Base-by-base conservation (phyloP, 1,140 invertebrate genomes). In the Leptonema lineaticorne region DNA sequence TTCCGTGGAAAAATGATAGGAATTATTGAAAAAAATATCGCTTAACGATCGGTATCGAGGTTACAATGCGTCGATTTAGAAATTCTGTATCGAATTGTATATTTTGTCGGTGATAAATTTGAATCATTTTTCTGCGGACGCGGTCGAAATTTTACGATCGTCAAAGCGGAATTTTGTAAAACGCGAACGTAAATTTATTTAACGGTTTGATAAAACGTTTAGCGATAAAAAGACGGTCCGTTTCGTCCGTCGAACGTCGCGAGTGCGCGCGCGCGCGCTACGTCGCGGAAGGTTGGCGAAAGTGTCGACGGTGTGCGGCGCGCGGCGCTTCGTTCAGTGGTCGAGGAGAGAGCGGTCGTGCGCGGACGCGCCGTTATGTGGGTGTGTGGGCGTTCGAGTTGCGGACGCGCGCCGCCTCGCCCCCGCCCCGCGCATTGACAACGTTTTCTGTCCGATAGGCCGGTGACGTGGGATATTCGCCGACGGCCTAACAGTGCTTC, bases 401-500 rank as follows among this genome's bases (percentile, higher is more conserved):
- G 50, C 50, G 50, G 18, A 24, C 20, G 50, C 50, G 50, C 57
- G 57, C 57, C 57, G 57, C 27, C 57, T 6, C 56, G 4, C 56
- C 5, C 16, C 41, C 46, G 22, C 50, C 50, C 50, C 22, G 22
- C 8, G 2, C 5, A 11, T 11, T 5, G 11, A 33, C 30, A 11
- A 11, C 5, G 16, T 7, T 22, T 7, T 57, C 8, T 26, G 53
- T 6, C 18, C 7, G 26, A 22, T 57, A 22, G 8, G 53, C n/a
- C 7, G n/a, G 2, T 20, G 24, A 53, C 48, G 45, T 6, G 4
- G 6, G 45, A 6, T 6, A 48, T n/a, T 48, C 45, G 14, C 45
- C 6, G 6, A 6, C 30, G 30, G 5, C 5, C 30, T 33, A 5
- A 11, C 30, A 33, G 5, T 33, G n/a, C n/a, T n/a, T n/a, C n/a